These are phyloP conservation scores for Ophion obscuratus DNA, from an alignment of 2,888 invertebrate genomes.

Conservation along the genomic window DNA sequence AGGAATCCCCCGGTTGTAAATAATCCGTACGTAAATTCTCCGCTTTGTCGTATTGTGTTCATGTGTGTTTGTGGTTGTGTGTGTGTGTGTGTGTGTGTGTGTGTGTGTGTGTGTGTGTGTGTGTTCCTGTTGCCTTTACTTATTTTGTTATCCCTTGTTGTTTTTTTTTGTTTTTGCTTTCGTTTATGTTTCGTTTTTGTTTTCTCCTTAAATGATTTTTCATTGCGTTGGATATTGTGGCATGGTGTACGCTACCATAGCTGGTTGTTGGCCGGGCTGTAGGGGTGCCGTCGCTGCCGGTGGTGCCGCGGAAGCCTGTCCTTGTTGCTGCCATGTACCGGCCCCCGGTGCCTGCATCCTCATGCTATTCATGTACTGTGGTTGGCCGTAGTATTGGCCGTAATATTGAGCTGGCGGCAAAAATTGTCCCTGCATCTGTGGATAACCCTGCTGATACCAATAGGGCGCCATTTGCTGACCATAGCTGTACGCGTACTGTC, in stretches of 20 bases:
- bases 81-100: slow-evolving; percentile 12
- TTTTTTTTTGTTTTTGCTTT: slow-evolving; percentile 65
- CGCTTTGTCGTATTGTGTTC: slow-evolving; percentile 35
- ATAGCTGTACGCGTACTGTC: slow-evolving; percentile 94
- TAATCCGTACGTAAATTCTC: slow-evolving; percentile 53
- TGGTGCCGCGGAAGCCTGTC: slow-evolving; percentile 84
- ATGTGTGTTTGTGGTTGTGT: slow-evolving; percentile 22
- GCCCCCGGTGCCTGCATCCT: slow-evolving; percentile 84
- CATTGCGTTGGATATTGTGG: slow-evolving; percentile 95
- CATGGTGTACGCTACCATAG: slow-evolving; percentile 87
- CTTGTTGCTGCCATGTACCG: slow-evolving; percentile 83
- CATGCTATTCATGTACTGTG: slow-evolving; percentile 84
- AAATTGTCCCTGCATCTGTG: slow-evolving; percentile 92
- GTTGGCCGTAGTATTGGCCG: slow-evolving; percentile 88
- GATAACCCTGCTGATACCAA: slow-evolving; percentile 94
- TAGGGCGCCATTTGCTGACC: slow-evolving; percentile 94
- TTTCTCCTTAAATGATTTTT: slow-evolving; percentile 80
- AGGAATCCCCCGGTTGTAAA: slow-evolving; percentile 71
- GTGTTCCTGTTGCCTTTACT: slow-evolving; percentile 58
- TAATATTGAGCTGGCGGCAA: slow-evolving; percentile 89
- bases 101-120: slow-evolving; percentile 2
- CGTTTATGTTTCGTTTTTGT: slow-evolving; percentile 60
- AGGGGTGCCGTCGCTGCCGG: slow-evolving; percentile 81
- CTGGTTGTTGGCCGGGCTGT: slow-evolving; percentile 82
- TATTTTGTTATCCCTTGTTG: slow-evolving; percentile 59